Base-by-base conservation (phyloP, 2,888 invertebrate genomes). In the Andrena trimmerana region DNA sequence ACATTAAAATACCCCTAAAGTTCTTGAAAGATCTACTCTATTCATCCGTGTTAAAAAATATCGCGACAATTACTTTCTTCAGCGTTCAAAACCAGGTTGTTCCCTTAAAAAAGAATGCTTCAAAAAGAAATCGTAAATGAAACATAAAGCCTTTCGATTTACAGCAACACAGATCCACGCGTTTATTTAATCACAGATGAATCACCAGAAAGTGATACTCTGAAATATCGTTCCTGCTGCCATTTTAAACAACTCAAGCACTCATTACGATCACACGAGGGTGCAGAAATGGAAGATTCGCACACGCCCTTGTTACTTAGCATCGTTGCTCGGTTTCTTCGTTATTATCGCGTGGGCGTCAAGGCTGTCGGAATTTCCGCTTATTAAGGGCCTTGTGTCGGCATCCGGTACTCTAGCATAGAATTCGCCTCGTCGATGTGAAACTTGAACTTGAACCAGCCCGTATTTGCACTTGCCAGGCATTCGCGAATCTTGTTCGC, bases 321-420 rank as follows among this genome's bases (percentile, higher is more conserved):
- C 77, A 54, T 81, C 65, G 54, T 68, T 76, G 65, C 68, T 74
- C 62, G 48, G 81, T 80, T 79, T 62, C 76, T 62, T 82, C 72
- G 73, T 77, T 75, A 71, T 78, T 81, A 83, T 68, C 62, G 68
- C 63, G 72, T 60, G 79, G 83, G 81, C 83, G 84, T 79, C 76
- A 81, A 84, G 87, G 83, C 75, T 83, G 78, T 78, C 78, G 84
- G 85, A 78, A 81, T 84, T 88, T 87, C 85, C 87, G 87, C 82
- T 87, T 89, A 86, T 87, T 87, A 87, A 89, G 78, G 73, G 84
- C 65, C 69, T 69, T 33, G 31, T 48, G 76, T 68, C 54, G 85
- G 74, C 82, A 88, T 88, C 86, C 84, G 84, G 79, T 79, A 74
- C 20, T 63, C 74, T 73, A 75, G 27, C 52, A 10, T 65, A 79